Base-by-base conservation (phyloP, 2,797 vertebrate genomes). In the Sebastes taczanowskii region DNA sequence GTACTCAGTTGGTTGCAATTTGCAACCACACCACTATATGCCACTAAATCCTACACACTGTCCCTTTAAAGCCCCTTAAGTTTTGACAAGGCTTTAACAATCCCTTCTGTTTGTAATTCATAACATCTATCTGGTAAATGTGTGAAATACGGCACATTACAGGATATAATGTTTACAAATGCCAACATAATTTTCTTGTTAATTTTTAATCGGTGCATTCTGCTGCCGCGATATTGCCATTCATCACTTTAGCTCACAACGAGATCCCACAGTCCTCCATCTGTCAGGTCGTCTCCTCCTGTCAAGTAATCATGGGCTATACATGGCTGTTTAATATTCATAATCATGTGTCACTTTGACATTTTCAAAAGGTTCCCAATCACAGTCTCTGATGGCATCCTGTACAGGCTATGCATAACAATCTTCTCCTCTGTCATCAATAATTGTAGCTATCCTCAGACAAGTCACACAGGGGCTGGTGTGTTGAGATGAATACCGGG, bases 331-430 rank as follows among this genome's bases (percentile, higher is more conserved):
- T 96, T 94, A 96, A 95, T 94, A 95, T 96, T 95, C 93, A 95
- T 95, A 95, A 95, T 95, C 94, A 93, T 95, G 91, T 93, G 94
- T 95, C 93, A 94, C 92, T 93, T 89, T 95, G 95, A 95, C 94
- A 95, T 95, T 95, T 96, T 94, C 89, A 95, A 96, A 95, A 95
- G 94, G 95, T 95, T 96, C 89, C 93, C 94, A 93, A 90, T 94
- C 94, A 94, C 87, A 83, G 86, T 92, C 91, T 91, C 91, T 92
- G 93, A 95, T 93, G 94, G 92, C 89, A 89, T 89, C 85, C 91
- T 91, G 91, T 87, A 93, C 92, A 84, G 89, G 87, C 91, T 80
- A 83, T 93, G 95, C 95, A 96, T 94, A 94, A 91, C 92, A 95
- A 94, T 94, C 91, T 89, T 85, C 86, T 89, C 86, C 89, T 91